Evolutionary conservation across 2,888 invertebrate genomes (phyloP), one percentile per base, ranked within the genome.

Genomic region (Caenorhabditis sinica): DNA sequence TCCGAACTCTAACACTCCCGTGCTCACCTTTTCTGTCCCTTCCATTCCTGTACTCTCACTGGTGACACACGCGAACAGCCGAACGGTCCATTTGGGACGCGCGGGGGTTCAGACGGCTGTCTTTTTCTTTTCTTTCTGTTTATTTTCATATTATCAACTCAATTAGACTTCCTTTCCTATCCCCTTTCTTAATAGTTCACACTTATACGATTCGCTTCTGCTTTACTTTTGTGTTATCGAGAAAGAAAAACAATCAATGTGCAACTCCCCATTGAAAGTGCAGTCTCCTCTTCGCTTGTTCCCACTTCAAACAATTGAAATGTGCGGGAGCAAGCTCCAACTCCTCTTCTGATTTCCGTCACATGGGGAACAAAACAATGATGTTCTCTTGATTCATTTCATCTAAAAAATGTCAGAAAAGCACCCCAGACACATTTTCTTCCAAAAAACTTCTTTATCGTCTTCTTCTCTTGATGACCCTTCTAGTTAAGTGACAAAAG

Each of bases 241-340:
- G 43, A 81, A 81, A 79, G 60, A 63, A 79, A 79, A 63, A 79
- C 77, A 71, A 71, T 79, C 77, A 51, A 63, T 79, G 68, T 63
- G 61, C 53, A 73, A 33, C 36, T 49, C 20, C n/a, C 53, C 68
- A 71, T 79, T n/a, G 58, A 68, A 76, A 68, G 76, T 76, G 76
- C 76, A 76, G 58, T 33, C 60, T n/a, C 13, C 13, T 65, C 65
- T 58, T 49, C 53, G 43, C 61, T 61, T 73, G 60, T 61, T 60
- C 61, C 56, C 79, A 72, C 71, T 79, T 79, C 79, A 72, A 79
- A 79, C 79, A 79, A 79, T 79, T 72, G 79, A 71, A 69, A 71
- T 69, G 61, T 69, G 60, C 63, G 71, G 71, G 79, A 56, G 53
- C 30, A 61, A 56, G 75, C 73, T 69, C 33, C 61, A 65, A 65